Evolutionary conservation across 2,888 invertebrate species (phyloP), one percentile per base, ranked within the genome.

Genomic region (Melipona bicolor): DNA sequence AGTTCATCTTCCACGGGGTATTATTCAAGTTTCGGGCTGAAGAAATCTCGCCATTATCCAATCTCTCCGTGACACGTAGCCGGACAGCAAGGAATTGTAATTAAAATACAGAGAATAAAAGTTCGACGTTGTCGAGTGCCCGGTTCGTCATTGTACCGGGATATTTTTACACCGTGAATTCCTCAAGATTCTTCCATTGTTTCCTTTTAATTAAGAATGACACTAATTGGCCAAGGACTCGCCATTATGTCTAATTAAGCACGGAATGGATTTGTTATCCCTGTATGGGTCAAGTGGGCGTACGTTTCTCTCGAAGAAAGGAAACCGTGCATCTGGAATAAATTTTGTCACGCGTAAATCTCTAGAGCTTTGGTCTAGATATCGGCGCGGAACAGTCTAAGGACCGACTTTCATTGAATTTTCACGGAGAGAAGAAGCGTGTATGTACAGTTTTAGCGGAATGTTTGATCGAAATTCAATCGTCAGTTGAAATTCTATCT

Each of bases 171-270:
- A 70, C 24, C n/a, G 19, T 5, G 50, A 4, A 36, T 27, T 32
- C 19, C 19, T 65, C 49, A 17, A 75, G 32, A 52, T 72, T 62
- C 61, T 24, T 24, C 56, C 50, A 81, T 76, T 83, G 82, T 81
- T 68, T 52, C 64, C 59, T 54, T 64, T 68, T 81, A 76, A 76
- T 83, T 72, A 76, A 72, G 71, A 56, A 67, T 61, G 62, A 32
- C 82, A 24, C 82, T 83, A 83, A 83, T 83, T 83, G 68, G 83
- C 36, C 67, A 56, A 54, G 81, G 67, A 50, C 76, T 72, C 67
- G 56, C 50, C 76, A 68, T 76, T 68, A 68, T 24, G 50, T 62
- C 56, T 68, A 83, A 83, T 81, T 83, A 83, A 68, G 67, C 4
- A n/a, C 24, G n/a, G 56, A 72, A 56, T 24, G 43, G n/a, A 70